Percentiles rank a stretch among this genome's conserved stretches.
phyloP scores from a whole-genome alignment of 92 coral and sea anemone genomes.

The Pocillopora meandrina region DNA sequence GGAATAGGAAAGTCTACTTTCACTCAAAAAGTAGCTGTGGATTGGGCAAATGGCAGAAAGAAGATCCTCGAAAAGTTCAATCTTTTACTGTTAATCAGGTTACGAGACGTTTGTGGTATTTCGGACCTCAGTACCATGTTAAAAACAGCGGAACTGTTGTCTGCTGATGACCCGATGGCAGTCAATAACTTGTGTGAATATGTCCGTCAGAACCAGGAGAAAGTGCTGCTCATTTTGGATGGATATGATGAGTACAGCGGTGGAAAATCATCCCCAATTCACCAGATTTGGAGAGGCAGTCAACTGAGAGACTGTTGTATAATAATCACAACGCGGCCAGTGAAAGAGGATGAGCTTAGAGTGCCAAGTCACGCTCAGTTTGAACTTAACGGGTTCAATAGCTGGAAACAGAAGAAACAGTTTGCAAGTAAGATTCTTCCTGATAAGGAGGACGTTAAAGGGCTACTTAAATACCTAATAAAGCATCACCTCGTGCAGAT shows the following conservation, averaged over 20 bases:
- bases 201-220: conserved; percentile 30
- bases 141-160: conserved; percentile 1
- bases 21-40: conserved; percentile 36
- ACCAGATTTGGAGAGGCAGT: conserved; percentile 15
- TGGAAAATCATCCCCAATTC: not conserved
- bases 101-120: conserved; percentile 24
- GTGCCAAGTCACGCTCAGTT: conserved; percentile 3
- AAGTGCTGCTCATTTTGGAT: conserved; percentile 25
- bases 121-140: not conserved
- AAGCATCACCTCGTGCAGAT: not conserved
- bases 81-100: conserved; percentile 16
- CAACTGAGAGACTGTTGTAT: conserved; percentile 11
- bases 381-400: conserved; percentile 18
- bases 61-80: conserved; percentile 5
- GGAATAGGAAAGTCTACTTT: conserved; percentile 35
- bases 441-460: not conserved
- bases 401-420: not conserved
- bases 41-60: conserved; percentile 22
- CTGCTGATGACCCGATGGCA: not conserved
- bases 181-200: not conserved
- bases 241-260: conserved; percentile 25
- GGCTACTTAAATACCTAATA: not conserved
- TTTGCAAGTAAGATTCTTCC: not conserved
- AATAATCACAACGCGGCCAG: conserved; percentile 22
- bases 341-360: not conserved